A percentile compares a stretch with the other conserved stretches of the same genome.
phyloP scores from a whole-genome alignment of 2,888 invertebrate genomes.

The Coelopa pilipes region DNA sequence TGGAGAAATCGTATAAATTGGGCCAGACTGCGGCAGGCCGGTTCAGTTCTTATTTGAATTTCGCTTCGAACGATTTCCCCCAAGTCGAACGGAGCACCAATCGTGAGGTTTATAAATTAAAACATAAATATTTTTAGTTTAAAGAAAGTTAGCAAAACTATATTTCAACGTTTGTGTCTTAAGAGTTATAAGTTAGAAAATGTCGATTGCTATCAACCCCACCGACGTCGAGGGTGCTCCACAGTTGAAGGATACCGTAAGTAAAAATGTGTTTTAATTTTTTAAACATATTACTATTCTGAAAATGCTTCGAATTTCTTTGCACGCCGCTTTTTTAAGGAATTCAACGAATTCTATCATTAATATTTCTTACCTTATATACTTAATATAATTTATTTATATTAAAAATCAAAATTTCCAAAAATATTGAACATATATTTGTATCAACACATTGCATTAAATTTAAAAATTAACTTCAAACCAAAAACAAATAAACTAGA shows the following conservation, averaged over 20 bases:
- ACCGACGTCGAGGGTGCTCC: constrained; percentile 51
- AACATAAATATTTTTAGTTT: neutral
- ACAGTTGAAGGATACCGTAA: constrained; percentile 60
- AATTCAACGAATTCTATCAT: constrained; percentile 3
- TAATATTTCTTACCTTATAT: no score
- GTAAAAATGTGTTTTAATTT: constrained; percentile 37
- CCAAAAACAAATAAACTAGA: neutral
- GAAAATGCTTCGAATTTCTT: neutral
- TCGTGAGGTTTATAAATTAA: neutral
- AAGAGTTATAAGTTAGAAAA: constrained; percentile 42
- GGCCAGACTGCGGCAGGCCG: neutral
- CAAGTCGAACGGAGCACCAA: no score
- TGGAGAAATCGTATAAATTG: constrained; percentile 31
- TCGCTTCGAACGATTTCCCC: neutral
- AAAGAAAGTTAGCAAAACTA: neutral
- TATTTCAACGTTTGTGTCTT: neutral
- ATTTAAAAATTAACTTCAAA: neutral
- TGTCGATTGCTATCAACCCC: constrained; percentile 57
- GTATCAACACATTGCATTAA: no score
- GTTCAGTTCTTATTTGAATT: constrained; percentile 31
- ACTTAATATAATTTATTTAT: no score
- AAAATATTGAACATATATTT: no score
- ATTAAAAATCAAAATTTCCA: no score
- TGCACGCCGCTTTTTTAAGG: constrained; percentile 20
- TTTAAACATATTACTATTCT: neutral